Evolutionary conservation across 1,140 invertebrate species (phyloP), one percentile per base, ranked within the genome.

Genomic region (Philopotamus ludificatus): DNA sequence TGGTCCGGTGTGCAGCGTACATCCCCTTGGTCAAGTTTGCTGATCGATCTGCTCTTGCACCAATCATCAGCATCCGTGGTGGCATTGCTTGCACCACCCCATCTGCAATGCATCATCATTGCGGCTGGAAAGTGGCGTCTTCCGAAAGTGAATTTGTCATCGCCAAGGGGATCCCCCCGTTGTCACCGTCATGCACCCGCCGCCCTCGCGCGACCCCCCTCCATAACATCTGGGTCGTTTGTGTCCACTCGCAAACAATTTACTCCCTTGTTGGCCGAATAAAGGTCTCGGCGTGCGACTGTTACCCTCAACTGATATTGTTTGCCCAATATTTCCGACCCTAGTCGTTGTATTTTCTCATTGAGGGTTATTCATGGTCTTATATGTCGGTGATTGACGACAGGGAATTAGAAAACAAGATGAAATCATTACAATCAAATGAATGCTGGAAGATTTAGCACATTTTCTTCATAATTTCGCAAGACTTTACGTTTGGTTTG

Each of bases 261-360:
- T 65, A 58, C 63, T 51, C 63, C 63, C 57, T 53, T 65, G 45
- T 62, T 50, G 23, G 45, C n/a, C 22, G 45, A 15, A 34, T 49
- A 2, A 26, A 62, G 15, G 28, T 20, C 28, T 39, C 41, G 18
- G 16, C 57, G 18, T 20, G 34, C 34, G 20, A 10, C 34, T 42
- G 2, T n/a, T 23, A 51, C 41, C 23, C 28, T 16, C 50, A 15
- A n/a, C 15, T 28, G 23, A 63, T 51, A 54, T 42, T 63, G 61
- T 63, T 63, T 63, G 61, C 23, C 61, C 49, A 63, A 63, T 63
- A 63, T 53, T 63, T 63, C 54, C 25, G 21, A 50, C 21, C 20
- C 22, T 20, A 26, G 12, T 63, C 42, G 50, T 53, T 54, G 42
- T 41, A 41, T 54, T 47, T 47, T 18, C 21, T 25, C 21, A 53